phyloP scores from a whole-genome alignment of 2,888 invertebrate genomes.

The Scelioninae gen. 1 region DNA sequence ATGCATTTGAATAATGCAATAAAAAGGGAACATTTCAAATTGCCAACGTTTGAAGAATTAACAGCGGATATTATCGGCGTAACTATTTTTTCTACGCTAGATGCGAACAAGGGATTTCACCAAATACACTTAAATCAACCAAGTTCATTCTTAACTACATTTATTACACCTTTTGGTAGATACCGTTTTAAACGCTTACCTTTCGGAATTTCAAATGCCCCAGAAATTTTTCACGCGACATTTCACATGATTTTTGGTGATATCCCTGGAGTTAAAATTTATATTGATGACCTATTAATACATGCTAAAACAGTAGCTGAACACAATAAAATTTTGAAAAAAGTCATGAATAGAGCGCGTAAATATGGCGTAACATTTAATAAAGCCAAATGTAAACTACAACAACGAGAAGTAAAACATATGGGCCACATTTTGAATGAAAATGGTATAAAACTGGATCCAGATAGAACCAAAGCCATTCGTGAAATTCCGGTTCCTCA shows the following conservation, averaged over 20 bases:
- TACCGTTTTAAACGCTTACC: conserved; percentile 75
- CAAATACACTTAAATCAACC: conserved; percentile 66
- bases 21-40: conserved; percentile 70
- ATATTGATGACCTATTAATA: conserved; percentile 75
- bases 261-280: conserved; percentile 70
- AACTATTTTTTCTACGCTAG: conserved; percentile 50
- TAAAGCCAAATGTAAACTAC: conserved; percentile 40
- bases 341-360: conserved; percentile 44
- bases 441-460: conserved; percentile 55
- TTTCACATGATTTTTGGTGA: conserved; percentile 71
- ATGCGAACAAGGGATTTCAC: conserved; percentile 72
- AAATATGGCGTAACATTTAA: conserved; percentile 53
- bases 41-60: conserved; percentile 15
- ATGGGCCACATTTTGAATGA: conserved; percentile 51
- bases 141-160: conserved; percentile 72
- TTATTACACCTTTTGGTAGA: conserved; percentile 74
- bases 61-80: too few species aligned
- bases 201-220: conserved; percentile 73
- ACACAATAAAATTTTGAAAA: conserved; percentile 28
- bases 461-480: conserved; percentile 63
- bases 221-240: conserved; percentile 75
- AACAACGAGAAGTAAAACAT: conserved; percentile 31
- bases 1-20: conserved; percentile 74
- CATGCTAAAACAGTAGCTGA: conserved; percentile 50
- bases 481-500: conserved; percentile 32